Conservation (phyloP, 2,888 invertebrate genomes). For the Helicoverpa assulta region DNA sequence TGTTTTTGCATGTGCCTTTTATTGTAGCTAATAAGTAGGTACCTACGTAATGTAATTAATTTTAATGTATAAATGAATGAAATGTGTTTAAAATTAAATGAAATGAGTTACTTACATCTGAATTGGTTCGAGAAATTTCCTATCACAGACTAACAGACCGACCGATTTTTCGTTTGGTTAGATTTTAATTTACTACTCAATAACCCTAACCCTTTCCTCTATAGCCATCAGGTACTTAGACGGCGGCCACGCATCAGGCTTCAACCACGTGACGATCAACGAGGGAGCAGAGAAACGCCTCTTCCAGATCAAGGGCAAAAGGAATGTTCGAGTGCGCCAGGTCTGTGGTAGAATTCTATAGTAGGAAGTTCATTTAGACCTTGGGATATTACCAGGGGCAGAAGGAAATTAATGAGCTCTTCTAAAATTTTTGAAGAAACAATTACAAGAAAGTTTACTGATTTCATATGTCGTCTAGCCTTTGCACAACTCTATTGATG, state of each 20-base stretch:
- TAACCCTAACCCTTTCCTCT: not conserved
- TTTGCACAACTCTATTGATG: too few species aligned
- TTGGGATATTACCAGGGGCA: constrained; percentile 6
- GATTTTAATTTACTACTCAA: not conserved
- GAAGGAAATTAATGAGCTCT: constrained; percentile 6
- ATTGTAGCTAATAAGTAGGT: too few species aligned
- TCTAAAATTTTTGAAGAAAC: not conserved
- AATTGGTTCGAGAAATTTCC: too few species aligned
- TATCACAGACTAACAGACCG: too few species aligned
- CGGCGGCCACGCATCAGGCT: constrained; percentile 96
- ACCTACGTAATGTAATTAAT: too few species aligned
- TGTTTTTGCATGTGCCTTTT: too few species aligned
- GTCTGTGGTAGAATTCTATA: constrained; percentile 74
- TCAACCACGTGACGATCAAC: constrained; percentile 95
- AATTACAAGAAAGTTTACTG: too few species aligned
- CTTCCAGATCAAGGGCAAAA: constrained; percentile 97
- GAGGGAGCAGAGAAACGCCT: constrained; percentile 93
- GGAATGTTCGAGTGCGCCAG: constrained; percentile 95
- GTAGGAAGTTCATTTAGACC: not conserved
- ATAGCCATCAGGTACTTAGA: constrained; percentile 94
- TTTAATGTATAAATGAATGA: too few species aligned
- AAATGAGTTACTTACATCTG: too few species aligned
- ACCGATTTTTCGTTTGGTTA: too few species aligned
- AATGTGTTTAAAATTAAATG: too few species aligned
- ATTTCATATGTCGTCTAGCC: too few species aligned